Evolutionary conservation across 1,140 invertebrate species (phyloP), one percentile per base, ranked within the genome.

Genomic region (Caerostris darwini): DNA sequence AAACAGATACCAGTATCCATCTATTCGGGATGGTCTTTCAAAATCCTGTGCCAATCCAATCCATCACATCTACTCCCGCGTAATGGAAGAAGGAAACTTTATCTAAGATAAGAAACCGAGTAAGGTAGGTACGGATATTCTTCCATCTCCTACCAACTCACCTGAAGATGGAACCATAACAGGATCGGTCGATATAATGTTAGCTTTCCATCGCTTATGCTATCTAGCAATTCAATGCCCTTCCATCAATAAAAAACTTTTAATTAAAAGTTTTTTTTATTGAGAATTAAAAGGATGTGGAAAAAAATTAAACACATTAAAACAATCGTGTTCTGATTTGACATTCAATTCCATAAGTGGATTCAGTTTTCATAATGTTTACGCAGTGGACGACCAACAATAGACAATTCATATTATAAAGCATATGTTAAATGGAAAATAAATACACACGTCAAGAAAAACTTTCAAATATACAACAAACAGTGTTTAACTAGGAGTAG

Each of bases 1-100:
- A 83, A 83, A 83, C 50, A 82, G 82, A 83, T 83, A 83, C 82
- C n/a, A 54, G 54, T 5, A 77, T 83, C 82, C 14, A 83, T 83
- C 82, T 17, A 83, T 58, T 58, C 54, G 56, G 14, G 56, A 56
- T 17, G 57, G 14, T n/a, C 82, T 58, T 19, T 58, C 82, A 83
- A 77, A 77, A 77, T 34, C 19, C 34, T 10, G 34, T 34, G 69
- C 50, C 19, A 77, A 77, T 77, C 69, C 69, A 77, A 77, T 77
- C 69, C 69, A 77, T 77, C 69, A 77, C 7, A 34, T 34, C 3
- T 34, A 10, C 67, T 19, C 67, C 69, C 34, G n/a, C 34, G 7
- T 19, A 12, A 10, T 10, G 4, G 19, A 7, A 50, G 50, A 50
- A 77, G 34, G 34, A 34, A 34, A 34, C 34, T 34, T 34, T 34